These are phyloP conservation scores for Quadriops clusia DNA, from an alignment of 2,888 invertebrate species.

Conservation along the genomic window DNA sequence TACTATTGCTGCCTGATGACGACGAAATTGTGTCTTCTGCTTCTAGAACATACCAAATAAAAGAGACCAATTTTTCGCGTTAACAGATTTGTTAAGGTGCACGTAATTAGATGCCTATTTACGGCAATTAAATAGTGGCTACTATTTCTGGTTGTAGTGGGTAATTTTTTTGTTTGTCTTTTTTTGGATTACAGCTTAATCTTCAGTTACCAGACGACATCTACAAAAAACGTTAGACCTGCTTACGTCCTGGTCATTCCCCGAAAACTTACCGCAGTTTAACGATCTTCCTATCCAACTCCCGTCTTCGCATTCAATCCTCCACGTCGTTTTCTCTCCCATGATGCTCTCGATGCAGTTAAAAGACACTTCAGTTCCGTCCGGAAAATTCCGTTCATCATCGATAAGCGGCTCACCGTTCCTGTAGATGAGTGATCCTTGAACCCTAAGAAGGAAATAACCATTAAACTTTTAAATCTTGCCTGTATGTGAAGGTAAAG, in stretches of 20 bases:
- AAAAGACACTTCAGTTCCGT: constrained; percentile 73
- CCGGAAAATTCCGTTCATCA: constrained; percentile 58
- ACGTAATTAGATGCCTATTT: no score
- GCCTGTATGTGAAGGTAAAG: constrained; percentile 1
- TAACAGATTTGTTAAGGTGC: no score
- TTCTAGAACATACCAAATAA: constrained; percentile 23
- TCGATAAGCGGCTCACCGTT: constrained; percentile 58
- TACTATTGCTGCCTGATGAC: constrained; percentile 37
- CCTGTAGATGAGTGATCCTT: constrained; percentile 65
- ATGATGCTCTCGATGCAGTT: constrained; percentile 71
- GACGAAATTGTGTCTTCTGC: constrained; percentile 27
- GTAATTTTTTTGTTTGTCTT: no score
- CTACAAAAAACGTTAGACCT: no score
- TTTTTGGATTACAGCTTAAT: no score
- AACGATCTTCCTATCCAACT: constrained; percentile 73
- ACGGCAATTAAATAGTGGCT: no score
- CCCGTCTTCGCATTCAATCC: constrained; percentile 73
- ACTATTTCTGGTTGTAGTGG: no score
- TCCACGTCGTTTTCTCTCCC: constrained; percentile 76
- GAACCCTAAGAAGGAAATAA: constrained; percentile 42
- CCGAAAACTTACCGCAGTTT: constrained; percentile 53
- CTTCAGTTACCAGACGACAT: no score
- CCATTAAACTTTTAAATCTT: background rate
- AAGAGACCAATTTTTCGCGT: no score
- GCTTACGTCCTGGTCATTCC: no score